Base-by-base conservation (phyloP, 2,888 invertebrate species). In the Caenorhabditis parvicauda region DNA sequence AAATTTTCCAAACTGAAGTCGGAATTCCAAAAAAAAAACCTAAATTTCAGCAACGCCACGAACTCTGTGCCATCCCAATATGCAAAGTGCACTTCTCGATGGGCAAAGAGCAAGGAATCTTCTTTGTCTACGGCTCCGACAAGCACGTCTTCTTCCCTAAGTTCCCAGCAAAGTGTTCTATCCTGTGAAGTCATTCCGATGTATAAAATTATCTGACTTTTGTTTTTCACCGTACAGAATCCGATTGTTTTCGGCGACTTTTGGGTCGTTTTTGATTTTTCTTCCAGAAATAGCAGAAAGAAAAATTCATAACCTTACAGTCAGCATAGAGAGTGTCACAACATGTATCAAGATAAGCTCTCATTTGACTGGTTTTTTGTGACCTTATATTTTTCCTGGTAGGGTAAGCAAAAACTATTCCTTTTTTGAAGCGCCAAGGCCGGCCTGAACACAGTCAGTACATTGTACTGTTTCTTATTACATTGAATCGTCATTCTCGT, bases 71-170 rank as follows among this genome's bases (percentile, higher is more conserved):
- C 9, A 73, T 81, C 46, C 77, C 80, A 3, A 64, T 80, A 28
- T 73, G 79, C 39, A 70, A 76, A 58, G 80, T 81, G 7, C 57
- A 59, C 47, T 79, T 65, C 54, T 57, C 56, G 12, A 39, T 79
- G 39, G 77, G 77, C 38, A 53, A 53, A 19, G 64, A 67, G 24
- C 62, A 72, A n/a, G 77, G 81, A 1, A 45, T 61, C 9, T 81
- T 81, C 69, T 81, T 70, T 67, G 81, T 81, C 25, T 81, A 76
- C 54, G 81, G 81, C 5, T 66, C 64, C 6, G 74, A 80, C 38
- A 64, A 72, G 12, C 64, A 71, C 25, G 79, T 78, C 56, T 81
- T 70, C 59, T 77, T 79, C 17, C 79, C 81, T 1, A 77, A 76
- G 39, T 77, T 75, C 41, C 79, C 81, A 7, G 52, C 77, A 19